Percentiles rank a stretch among this genome's conserved stretches.
These are phyloP conservation scores for Lophotis ruficrista DNA, from an alignment of 2,113 vertebrate genomes.

Conservation along the genomic window DNA sequence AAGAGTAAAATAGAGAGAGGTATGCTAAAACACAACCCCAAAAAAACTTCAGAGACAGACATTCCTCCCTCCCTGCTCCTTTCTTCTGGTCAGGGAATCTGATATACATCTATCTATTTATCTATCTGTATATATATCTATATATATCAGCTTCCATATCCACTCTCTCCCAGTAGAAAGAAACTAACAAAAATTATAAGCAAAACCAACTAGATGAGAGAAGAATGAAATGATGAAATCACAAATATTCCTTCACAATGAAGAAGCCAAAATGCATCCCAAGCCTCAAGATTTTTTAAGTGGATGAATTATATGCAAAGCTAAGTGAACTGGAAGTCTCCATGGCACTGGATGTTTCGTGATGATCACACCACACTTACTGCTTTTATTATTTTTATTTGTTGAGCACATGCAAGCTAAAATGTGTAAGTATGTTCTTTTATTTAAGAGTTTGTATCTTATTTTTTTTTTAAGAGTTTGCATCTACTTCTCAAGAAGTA, in stretches of 20 bases:
- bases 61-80: neutral
- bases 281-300: neutral
- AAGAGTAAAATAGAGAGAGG: neutral
- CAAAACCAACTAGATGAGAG: neutral
- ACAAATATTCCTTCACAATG: neutral
- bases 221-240: neutral
- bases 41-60: rapidly evolving
- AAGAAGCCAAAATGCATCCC: neutral
- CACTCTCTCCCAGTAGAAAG: neutral
- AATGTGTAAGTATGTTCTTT: neutral
- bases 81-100: neutral
- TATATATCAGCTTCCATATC: neutral
- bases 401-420: neutral
- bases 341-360: neutral
- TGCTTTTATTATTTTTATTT: neutral
- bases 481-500: neutral
- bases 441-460: neutral
- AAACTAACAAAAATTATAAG: neutral
- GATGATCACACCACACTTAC: neutral
- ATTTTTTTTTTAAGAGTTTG: neutral
- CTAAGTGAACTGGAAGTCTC: neutral
- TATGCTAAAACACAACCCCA: rapidly evolving
- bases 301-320: neutral
- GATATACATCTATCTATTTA: too few relatives aligned
- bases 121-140: neutral